Evolutionary conservation across 1,140 invertebrate species (phyloP).

Genomic region (Macrotrachela quadricornifera): DNA sequence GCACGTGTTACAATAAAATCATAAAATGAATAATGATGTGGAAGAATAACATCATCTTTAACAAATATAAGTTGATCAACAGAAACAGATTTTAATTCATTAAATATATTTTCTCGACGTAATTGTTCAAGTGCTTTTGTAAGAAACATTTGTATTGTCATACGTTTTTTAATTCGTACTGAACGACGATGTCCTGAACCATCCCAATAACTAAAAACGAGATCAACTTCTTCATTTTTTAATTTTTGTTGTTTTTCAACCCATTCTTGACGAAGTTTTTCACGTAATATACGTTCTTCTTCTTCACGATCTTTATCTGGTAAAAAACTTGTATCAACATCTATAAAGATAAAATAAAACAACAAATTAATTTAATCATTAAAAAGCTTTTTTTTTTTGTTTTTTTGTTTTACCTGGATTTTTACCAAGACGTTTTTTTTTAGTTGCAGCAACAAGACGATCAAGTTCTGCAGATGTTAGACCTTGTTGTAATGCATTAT

Average conservation of each 20-base stretch:
- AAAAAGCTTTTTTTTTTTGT: no score
- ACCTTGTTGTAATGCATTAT: no score
- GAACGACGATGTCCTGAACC: slow-evolving; percentile 89
- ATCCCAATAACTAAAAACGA: slow-evolving; percentile 99
- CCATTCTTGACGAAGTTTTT: slow-evolving; percentile 54
- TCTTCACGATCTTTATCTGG: slow-evolving; percentile 78
- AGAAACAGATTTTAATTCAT: slow-evolving; percentile 79
- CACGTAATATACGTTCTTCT: slow-evolving; percentile 52
- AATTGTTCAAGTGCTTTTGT: slow-evolving; percentile 71
- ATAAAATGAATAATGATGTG: slow-evolving; percentile 96
- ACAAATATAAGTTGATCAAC: slow-evolving; percentile 98
- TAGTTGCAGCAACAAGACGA: neutral
- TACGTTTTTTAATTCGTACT: slow-evolving; percentile 37
- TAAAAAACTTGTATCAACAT: slow-evolving; percentile 96
- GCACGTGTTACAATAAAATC: slow-evolving; percentile 95
- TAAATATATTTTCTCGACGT: slow-evolving; percentile 60
- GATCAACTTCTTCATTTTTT: slow-evolving; percentile 93
- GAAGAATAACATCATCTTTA: slow-evolving; percentile 93
- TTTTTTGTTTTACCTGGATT: neutral
- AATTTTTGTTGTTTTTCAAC: slow-evolving; percentile 73
- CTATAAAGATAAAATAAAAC: slow-evolving; percentile 15
- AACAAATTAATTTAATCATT: no score
- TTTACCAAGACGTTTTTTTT: slow-evolving; percentile 10
- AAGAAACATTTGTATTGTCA: slow-evolving; percentile 91
- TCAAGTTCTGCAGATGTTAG: no score